A percentile compares a stretch with the other conserved stretches of the same genome.
These are phyloP conservation scores for Stichodactyla mertensii DNA, from an alignment of 64 coral and sea anemone species.

Conservation along the genomic window DNA sequence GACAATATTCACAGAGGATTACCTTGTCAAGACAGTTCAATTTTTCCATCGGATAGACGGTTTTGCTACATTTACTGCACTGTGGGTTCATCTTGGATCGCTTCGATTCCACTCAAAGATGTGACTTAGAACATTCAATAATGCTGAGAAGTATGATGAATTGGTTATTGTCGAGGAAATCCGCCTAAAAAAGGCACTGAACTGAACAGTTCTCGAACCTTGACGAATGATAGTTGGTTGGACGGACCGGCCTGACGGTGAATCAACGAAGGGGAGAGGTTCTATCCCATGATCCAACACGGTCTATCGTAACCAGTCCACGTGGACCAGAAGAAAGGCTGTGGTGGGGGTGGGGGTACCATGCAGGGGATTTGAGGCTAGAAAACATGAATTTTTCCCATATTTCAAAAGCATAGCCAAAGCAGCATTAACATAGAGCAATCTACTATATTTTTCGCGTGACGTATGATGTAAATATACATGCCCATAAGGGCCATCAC, in stretches of 20 bases:
- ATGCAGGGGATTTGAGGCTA: no score
- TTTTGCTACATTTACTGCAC: slow-evolving; percentile 81
- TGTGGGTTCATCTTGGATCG: slow-evolving; percentile 72
- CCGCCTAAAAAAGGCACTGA: not conserved
- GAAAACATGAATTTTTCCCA: no score
- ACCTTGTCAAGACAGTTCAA: slow-evolving; percentile 96
- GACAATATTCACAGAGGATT: not conserved
- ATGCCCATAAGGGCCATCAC: no score
- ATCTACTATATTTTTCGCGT: no score
- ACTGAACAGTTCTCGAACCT: not conserved
- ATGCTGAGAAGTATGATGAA: not conserved
- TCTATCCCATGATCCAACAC: slow-evolving; percentile 8
- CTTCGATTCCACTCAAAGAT: not conserved
- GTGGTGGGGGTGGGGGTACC: no score
- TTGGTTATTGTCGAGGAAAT: not conserved
- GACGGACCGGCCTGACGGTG: not conserved
- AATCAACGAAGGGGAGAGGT: slow-evolving; percentile 15
- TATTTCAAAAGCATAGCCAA: no score
- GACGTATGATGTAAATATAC: no score
- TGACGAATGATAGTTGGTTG: not conserved
- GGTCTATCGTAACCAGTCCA: not conserved
- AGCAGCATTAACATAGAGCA: no score
- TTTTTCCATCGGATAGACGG: slow-evolving; percentile 96
- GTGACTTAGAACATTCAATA: not conserved
- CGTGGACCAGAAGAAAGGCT: not conserved